These are phyloP conservation scores for Campoplex capitator DNA, from an alignment of 2,888 invertebrate genomes.

Conservation along the genomic window DNA sequence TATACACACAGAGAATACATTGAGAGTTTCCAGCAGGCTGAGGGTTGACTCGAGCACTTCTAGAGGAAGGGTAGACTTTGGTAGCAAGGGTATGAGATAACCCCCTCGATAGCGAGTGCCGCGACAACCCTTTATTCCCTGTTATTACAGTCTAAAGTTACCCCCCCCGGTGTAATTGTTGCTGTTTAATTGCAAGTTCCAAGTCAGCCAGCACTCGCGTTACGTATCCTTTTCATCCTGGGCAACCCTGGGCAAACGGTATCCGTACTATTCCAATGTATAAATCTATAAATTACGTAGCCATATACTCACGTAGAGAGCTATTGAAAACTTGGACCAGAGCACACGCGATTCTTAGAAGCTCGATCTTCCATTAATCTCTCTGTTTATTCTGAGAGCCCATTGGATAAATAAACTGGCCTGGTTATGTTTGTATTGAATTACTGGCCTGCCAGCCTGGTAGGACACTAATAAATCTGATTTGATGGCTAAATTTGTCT, in stretches of 20 bases:
- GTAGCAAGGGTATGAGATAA: constrained; percentile 75
- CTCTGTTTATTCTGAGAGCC: neutral
- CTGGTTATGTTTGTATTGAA: neutral
- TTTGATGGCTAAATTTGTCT: neutral
- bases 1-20: constrained; percentile 24
- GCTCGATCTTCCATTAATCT: neutral
- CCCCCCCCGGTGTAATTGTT: constrained; percentile 85
- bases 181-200: constrained; percentile 85
- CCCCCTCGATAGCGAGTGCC: constrained; percentile 69
- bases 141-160: constrained; percentile 85
- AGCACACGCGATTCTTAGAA: neutral
- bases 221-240: constrained; percentile 61
- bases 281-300: neutral
- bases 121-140: constrained; percentile 84
- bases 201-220: constrained; percentile 79
- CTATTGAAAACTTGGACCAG: neutral
- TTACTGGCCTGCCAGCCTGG: neutral
- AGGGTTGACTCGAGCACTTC: constrained; percentile 51
- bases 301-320: neutral
- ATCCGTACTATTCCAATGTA: neutral
- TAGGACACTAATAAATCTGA: neutral
- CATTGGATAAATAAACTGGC: neutral
- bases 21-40: constrained; percentile 51
- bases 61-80: constrained; percentile 24
- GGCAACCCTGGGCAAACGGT: neutral